These are phyloP conservation scores for Onychomys arenicola DNA, from an alignment of 2,797 vertebrate species.

Conservation along the genomic window DNA sequence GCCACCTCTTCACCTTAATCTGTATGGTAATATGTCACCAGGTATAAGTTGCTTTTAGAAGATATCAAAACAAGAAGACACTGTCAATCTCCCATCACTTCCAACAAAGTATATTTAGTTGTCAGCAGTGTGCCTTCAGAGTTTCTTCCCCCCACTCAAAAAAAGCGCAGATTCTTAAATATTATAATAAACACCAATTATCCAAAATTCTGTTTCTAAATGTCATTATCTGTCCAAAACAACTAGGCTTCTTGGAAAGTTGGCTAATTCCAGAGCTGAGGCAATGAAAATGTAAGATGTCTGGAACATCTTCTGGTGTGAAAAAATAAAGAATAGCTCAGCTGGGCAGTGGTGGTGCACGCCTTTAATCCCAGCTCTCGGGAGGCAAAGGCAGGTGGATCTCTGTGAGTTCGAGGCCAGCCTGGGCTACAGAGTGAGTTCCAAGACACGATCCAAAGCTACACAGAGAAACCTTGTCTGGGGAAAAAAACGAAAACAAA, in stretches of 20 bases:
- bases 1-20: conserved; percentile 4
- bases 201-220: conserved; percentile 37
- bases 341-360: too few species aligned
- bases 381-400: too few species aligned
- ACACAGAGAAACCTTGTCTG: too few species aligned
- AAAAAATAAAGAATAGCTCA: conserved; percentile 26
- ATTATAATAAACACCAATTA: not conserved
- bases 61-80: conserved; percentile 43
- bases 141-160: not conserved
- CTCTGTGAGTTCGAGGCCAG: too few species aligned
- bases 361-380: too few species aligned
- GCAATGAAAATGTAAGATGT: not conserved
- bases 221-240: conserved; percentile 35
- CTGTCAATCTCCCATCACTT: not conserved
- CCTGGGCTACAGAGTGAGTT: too few species aligned
- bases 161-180: conserved; percentile 25
- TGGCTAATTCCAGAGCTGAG: not conserved
- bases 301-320: not conserved
- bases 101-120: conserved; percentile 45
- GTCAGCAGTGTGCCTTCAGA: conserved; percentile 27
- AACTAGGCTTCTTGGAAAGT: not conserved
- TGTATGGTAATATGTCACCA: conserved; percentile 42
- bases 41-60: conserved; percentile 56
- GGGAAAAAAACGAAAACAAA: too few species aligned
- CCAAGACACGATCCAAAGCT: too few species aligned